Base-by-base conservation (phyloP, 2,888 invertebrate genomes). In the Homarus gammarus region DNA sequence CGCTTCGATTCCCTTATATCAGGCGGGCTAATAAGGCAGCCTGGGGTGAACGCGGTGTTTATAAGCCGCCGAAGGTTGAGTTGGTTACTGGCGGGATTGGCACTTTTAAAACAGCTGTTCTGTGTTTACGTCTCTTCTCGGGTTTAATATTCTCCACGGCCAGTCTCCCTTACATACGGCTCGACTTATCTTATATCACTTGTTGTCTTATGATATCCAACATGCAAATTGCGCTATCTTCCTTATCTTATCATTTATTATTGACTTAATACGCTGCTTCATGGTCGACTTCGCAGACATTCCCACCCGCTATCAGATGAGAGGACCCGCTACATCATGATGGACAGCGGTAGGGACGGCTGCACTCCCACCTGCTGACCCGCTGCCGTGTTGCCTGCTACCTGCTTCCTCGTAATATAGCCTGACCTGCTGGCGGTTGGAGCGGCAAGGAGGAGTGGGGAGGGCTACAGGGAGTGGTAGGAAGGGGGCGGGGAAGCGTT, bases 251-350 rank as follows among this genome's bases (percentile, higher is more conserved):
- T 86, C 85, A 44, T 85, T 77, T 78, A 49, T 64, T 86, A 78
- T 68, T 77, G 77, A 86, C 78, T 78, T 77, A 85, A 49, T 77
- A 86, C 40, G 44, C 78, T 78, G 44, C 78, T 78, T 68, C 36
- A 49, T 68, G 78, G 78, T 77, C 64, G 44, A 49, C 78, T 64
- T 86, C 40, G 49, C 85, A 27, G 49, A 27, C 78, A 78, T 86
- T 86, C 27, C 68, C 86, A 22, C 78, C 49, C 33, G n/a, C 40
- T 86, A 86, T 86, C 86, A 64, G 86, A 86, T 86, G 68, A 18
- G 40, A 40, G 72, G 40, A 73, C 33, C 33, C 36, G 56, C 27
- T 84, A 56, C 27, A 73, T 84, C 84, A 84, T 84, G 75, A 75
- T 33, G 38, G 84, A 72, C 72, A 68, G 51, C 33, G 33, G 22